Percentiles rank a stretch among this genome's conserved stretches.
phyloP scores from a whole-genome alignment of 2,888 invertebrate species.

The Byasa hedistus region DNA sequence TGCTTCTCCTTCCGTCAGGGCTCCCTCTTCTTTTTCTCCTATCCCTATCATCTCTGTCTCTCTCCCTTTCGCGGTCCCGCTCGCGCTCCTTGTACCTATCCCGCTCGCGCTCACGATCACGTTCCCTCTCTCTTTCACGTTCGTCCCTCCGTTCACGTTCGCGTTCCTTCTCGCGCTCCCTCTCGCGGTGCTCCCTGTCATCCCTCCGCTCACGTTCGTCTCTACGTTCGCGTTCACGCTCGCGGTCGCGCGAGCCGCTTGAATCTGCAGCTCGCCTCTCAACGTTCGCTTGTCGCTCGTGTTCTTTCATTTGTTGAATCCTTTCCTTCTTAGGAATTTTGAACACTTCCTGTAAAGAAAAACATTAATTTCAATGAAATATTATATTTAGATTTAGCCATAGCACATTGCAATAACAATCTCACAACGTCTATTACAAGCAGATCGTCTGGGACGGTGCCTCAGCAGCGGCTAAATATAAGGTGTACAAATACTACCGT shows the following conservation, averaged over 20 bases:
- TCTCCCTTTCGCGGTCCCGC: conserved; percentile 40
- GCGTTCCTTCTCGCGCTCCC: conserved; percentile 54
- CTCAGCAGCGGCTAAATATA: too few relatives aligned
- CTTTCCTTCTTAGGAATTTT: conserved; percentile 96
- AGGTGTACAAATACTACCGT: too few relatives aligned
- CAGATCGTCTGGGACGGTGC: too few relatives aligned
- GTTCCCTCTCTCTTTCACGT: conserved; percentile 49
- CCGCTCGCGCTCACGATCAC: conserved; percentile 51
- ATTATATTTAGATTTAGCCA: too few relatives aligned
- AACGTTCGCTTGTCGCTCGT: conserved; percentile 93
- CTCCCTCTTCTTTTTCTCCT: conserved; percentile 68
- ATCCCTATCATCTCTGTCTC: conserved; percentile 57
- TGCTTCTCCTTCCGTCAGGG: conserved; percentile 71
- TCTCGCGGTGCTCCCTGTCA: conserved; percentile 47
- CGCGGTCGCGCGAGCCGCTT: conserved; percentile 64
- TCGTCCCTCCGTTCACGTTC: conserved; percentile 56
- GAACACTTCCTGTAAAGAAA: conserved; percentile 80
- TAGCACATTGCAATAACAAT: too few relatives aligned
- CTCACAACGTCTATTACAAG: too few relatives aligned
- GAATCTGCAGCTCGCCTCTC: conserved; percentile 72
- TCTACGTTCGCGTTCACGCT: conserved; percentile 53
- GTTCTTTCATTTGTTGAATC: conserved; percentile 96
- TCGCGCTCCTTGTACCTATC: conserved; percentile 51
- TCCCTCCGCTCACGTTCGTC: conserved; percentile 47
- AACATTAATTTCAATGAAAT: neutral